Evolutionary conservation across 1,140 invertebrate species (phyloP).

Genomic region (Pygmarrhopalites habei): DNA sequence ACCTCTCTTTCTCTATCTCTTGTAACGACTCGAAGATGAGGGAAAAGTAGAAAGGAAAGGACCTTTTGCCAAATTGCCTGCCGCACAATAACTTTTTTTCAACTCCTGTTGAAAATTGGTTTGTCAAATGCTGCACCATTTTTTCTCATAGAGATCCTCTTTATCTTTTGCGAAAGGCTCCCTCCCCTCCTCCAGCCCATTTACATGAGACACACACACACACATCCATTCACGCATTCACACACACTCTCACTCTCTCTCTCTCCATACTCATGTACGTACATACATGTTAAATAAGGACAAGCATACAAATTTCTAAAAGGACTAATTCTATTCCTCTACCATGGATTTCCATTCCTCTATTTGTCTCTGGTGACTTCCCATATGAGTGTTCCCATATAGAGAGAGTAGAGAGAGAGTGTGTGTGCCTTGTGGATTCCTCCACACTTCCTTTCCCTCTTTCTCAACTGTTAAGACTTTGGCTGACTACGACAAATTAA

Average conservation of each 20-base stretch:
- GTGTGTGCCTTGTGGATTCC: too few relatives aligned
- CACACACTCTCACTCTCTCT: not conserved
- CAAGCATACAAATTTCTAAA: not conserved
- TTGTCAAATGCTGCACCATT: conserved; percentile 34
- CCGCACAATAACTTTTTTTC: conserved; percentile 37
- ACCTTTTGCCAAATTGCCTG: conserved; percentile 38
- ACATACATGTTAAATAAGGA: too few relatives aligned
- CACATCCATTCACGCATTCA: conserved; percentile 1
- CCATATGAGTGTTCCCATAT: not conserved
- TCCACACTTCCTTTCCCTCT: not conserved
- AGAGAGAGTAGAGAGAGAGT: too few relatives aligned
- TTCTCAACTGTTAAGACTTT: not conserved
- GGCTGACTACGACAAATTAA: conserved; percentile 8
- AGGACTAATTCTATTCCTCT: conserved; percentile 9
- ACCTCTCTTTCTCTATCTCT: too few relatives aligned
- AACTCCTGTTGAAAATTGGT: conserved; percentile 35
- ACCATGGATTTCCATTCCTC: not conserved
- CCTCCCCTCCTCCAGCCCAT: too few relatives aligned
- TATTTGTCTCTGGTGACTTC: conserved; percentile 15
- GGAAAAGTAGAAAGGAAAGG: conserved; percentile 28
- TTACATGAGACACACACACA: not conserved
- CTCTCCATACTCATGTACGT: not conserved
- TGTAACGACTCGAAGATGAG: conserved; percentile 26
- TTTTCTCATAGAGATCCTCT: conserved; percentile 22
- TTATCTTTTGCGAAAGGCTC: too few relatives aligned